Base-by-base conservation (phyloP, 2,113 vertebrate species). In the Notarius quadriscutis region DNA sequence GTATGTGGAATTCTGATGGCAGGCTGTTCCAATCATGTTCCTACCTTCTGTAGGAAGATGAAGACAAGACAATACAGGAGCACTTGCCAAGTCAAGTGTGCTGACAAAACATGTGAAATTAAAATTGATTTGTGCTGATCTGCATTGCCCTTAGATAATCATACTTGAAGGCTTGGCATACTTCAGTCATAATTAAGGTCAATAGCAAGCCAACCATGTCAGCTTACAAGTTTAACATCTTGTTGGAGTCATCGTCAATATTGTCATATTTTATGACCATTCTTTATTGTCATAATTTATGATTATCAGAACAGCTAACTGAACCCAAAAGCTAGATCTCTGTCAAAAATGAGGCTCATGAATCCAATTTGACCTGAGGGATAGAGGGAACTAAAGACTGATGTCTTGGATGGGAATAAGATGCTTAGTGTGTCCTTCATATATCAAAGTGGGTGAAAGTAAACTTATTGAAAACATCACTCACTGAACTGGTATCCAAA, bases 1-100 rank as follows among this genome's bases (percentile, higher is more conserved):
- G 87, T 87, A 88, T 92, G 83, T 84, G 30, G 74, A 87, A 87
- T 83, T 87, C 85, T 87, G 84, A 86, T 91, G 84, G 87, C 55
- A 88, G 82, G 34, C 17, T 81, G 85, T 86, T 57, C 48, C 82
- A 60, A 34, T 87, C 34, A 57, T 87, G 90, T 89, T 89, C 62
- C 34, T 79, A 78, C 58, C 51, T 72, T 83, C 53, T 85, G 41
- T 81, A 88, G 78, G 50, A 34, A 86, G 80, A 87, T 88, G 85
- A 90, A 75, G 82, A 90, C 77, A 81, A 87, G 34, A 11, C 18
- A 85, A 87, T 25, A 34, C 53, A 71, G 86, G 69, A 75, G 58
- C 34, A 83, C 41, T 41, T 83, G 77, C 57, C 74, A 86, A 69
- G n/a, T 55, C 55, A 62, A 84, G 41, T 50, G 25, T 85, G 62